phyloP scores from a whole-genome alignment of 2,113 vertebrate genomes.

The Notarius quadriscutis region DNA sequence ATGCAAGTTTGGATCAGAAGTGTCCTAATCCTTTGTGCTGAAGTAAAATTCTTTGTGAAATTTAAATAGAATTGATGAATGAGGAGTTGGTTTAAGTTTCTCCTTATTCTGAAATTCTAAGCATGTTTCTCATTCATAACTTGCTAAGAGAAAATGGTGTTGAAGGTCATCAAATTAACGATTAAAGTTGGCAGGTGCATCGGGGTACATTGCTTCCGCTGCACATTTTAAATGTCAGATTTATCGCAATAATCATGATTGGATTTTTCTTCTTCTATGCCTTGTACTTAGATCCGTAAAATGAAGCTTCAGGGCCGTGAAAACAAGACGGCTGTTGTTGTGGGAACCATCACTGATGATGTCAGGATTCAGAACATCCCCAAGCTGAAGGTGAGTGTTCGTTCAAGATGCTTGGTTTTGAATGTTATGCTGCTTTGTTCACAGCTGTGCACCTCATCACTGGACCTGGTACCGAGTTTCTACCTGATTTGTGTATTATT shows the following conservation, averaged over 20 bases:
- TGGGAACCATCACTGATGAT: constrained; percentile 88
- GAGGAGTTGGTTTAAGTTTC: neutral
- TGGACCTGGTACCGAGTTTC: neutral
- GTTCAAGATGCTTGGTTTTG: neutral
- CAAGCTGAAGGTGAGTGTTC: constrained; percentile 80
- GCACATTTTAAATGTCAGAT: neutral
- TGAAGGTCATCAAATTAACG: neutral
- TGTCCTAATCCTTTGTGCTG: neutral
- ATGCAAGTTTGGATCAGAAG: neutral
- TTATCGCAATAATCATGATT: neutral
- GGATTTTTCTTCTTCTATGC: neutral
- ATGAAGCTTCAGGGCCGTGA: constrained; percentile 86
- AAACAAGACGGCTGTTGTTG: constrained; percentile 82
- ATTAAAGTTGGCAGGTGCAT: neutral
- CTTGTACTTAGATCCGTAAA: constrained; percentile 78
- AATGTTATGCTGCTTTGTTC: neutral
- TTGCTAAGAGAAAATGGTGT: neutral
- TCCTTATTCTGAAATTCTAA: neutral
- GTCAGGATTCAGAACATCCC: constrained; percentile 86
- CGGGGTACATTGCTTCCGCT: neutral
- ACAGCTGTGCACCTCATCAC: neutral
- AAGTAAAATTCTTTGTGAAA: neutral
- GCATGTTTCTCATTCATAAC: neutral
- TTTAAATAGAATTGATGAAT: neutral
- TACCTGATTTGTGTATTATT: neutral